Evolutionary conservation across 2,797 vertebrate species (phyloP), one percentile per base, ranked within the genome.

Genomic region (Synanceia verrucosa): DNA sequence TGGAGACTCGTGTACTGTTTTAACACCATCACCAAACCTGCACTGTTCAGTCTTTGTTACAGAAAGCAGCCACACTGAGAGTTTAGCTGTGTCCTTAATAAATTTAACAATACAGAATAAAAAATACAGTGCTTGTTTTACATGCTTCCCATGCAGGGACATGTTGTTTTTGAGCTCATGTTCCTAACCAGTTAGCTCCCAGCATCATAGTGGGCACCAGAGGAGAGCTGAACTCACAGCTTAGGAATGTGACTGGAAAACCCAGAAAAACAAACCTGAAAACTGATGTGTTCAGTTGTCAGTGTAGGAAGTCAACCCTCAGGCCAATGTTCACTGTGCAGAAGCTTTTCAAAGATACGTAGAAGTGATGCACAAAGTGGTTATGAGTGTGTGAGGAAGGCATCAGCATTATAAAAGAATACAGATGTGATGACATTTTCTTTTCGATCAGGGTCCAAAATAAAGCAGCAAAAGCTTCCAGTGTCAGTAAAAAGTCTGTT

Each of bases 201-300:
- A 86, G 86, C 82, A 90, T 89, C 91, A 70, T 73, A 74, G 79
- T 88, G 86, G 80, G 88, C 88, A 91, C 87, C 70, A 80, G 88
- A 78, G 87, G 83, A 90, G 85, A 84, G 86, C 82, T 92, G 88
- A 93, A 93, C 91, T 93, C 92, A 93, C 86, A 78, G 88, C 91
- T 92, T 88, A 85, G 90, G 90, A 91, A 93, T 91, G 91, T 84
- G 87, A 86, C 65, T 88, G 78, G 71, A 90, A 88, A 89, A 90
- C 68, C 60, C 81, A 84, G 87, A 90, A 87, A 86, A 88, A 77
- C 84, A 94, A 92, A 90, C 79, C 74, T 63, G 68, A 73, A 88
- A 87, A 76, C 41, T 81, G 76, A 82, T 78, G 81, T 81, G 65
- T 59, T 65, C 65, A 29, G 36, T 76, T 83, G 77, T 86, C 83